Base-by-base conservation (phyloP, 1,140 invertebrate genomes). In the Leguminivora glycinivorella region DNA sequence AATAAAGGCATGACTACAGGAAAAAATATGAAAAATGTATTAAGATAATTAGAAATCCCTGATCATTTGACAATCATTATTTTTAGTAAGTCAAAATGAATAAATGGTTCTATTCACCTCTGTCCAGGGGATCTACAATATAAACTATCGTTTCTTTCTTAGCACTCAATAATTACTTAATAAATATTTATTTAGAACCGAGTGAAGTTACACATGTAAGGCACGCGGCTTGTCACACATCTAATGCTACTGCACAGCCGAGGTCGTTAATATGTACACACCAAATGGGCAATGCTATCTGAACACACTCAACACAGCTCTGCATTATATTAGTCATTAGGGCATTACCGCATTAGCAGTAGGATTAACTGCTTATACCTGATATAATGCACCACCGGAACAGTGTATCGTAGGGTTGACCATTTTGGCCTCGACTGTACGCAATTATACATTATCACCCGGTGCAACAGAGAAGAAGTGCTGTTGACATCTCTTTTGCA, bases 191-290 rank as follows among this genome's bases (percentile, higher is more conserved):
- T 17, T 47, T 52, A 19, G 47, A 22, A 63, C 25, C 58, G 58
- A 31, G 58, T 31, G 58, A 63, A 26, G 1, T 63, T 17, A 63
- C 58, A 63, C 25, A 29, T 29, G 58, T 63, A 63, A 63, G 58
- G 58, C 58, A 63, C 58, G 58, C 56, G 56, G 56, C 58, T 63
- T 31, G 58, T 63, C 58, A 63, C 58, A 63, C 26, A 63, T 22
- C 22, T 24, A 31, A 12, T 4, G 58, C 58, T 63, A 31, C 58
- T 31, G 58, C 7, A 63, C 58, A 63, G 25, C 47, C n/a, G 47
- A 22, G 47, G 7, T 52, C 19, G 1, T 9, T 52, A 52, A 52
- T 52, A 52, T 52, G 10, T 52, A 52, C 47, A 52, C 47, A 9
- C 47, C 19, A 22, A 19, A 52, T n/a, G 17, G 19, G 2, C 17